Conservation (phyloP, 2,113 vertebrate species). For the Phyllostomus hastatus region DNA sequence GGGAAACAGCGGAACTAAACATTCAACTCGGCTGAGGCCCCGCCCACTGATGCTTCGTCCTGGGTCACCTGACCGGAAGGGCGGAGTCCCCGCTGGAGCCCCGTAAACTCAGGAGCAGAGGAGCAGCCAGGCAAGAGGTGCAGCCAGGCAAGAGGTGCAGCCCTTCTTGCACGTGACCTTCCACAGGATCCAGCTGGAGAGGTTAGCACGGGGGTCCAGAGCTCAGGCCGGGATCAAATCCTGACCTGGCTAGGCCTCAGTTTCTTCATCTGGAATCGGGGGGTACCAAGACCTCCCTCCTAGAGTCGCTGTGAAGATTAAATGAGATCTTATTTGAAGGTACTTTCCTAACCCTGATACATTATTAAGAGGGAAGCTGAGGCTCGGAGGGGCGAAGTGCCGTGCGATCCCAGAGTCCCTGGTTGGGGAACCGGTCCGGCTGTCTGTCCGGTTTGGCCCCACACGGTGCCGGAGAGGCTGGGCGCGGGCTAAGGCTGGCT, state of each 20-base stretch:
- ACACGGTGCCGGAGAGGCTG: background rate
- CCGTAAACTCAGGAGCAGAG: background rate
- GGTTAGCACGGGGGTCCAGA: background rate
- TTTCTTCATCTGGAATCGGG: background rate
- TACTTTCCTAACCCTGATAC: background rate
- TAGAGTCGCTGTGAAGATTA: background rate
- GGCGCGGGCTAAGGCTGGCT: background rate
- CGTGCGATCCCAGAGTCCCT: background rate
- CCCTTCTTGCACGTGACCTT: accelerated
- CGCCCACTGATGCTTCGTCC: background rate
- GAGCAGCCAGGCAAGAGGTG: background rate
- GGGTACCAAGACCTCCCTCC: background rate
- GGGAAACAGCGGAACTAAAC: background rate
- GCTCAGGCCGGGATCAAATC: background rate
- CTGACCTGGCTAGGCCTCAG: background rate
- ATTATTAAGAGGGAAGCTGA: background rate
- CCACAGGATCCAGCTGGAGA: background rate
- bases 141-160: background rate
- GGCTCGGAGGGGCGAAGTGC: background rate
- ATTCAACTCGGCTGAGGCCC: background rate
- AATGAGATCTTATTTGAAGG: background rate
- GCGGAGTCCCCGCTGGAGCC: background rate
- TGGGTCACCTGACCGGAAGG: background rate
- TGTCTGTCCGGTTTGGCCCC: background rate
- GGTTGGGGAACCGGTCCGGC: background rate